Percentiles rank a stretch among this genome's conserved stretches.
Conservation (phyloP, 1,140 invertebrate genomes). For the Papilio helenus region DNA sequence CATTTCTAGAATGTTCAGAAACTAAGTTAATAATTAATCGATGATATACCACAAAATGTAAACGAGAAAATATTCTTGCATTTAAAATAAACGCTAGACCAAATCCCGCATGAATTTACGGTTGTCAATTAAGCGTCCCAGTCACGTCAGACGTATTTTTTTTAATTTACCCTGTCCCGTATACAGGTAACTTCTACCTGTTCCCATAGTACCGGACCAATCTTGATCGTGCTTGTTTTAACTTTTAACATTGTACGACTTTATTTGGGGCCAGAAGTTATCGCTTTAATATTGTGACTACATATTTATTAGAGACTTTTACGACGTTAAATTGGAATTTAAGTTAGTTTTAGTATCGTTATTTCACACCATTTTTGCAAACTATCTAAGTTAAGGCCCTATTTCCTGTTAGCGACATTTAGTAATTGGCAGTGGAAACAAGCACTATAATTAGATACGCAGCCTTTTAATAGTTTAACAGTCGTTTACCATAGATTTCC, state of each 20-base stretch:
- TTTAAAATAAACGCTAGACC: background rate
- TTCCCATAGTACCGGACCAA: background rate
- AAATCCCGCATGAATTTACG: background rate
- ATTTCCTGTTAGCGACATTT: too few species aligned
- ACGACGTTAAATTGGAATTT: background rate
- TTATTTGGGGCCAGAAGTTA: background rate
- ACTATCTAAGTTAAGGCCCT: too few species aligned
- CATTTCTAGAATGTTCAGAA: too few species aligned
- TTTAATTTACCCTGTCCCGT: background rate
- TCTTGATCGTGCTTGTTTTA: background rate
- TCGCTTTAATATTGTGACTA: background rate
- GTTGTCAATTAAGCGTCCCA: background rate
- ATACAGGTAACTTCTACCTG: conserved; percentile 13
- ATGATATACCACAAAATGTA: too few species aligned
- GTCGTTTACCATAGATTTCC: too few species aligned
- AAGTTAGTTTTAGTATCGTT: background rate
- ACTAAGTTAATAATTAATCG: background rate
- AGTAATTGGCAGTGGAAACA: too few species aligned
- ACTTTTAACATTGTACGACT: background rate
- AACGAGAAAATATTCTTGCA: background rate
- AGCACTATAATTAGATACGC: too few species aligned
- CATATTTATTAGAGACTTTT: background rate
- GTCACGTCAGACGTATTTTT: background rate
- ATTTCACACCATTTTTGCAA: background rate
- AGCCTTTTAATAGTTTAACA: too few species aligned